Evolutionary conservation across 2,113 vertebrate species (phyloP), one percentile per base, ranked within the genome.

Genomic region (Turnix velox): DNA sequence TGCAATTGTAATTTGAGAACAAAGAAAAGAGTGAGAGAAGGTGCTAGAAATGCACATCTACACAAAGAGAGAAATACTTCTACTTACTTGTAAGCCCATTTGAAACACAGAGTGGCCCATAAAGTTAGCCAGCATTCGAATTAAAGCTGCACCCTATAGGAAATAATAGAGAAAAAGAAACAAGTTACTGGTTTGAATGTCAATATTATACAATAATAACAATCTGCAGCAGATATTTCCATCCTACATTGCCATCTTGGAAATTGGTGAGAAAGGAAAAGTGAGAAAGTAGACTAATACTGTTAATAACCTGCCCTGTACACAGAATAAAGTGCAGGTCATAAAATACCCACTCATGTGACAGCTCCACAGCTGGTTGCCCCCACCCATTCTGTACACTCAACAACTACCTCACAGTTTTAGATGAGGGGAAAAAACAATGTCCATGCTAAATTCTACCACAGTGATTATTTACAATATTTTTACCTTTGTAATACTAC

Each of bases 51-150:
- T 17, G 46, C 6, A 83, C 11, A 31, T 8, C 71, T 39, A 42
- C 59, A 87, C 55, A 33, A 92, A 91, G 61, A 86, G 39, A 93
- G 33, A 95, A 97, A 94, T 31, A 22, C 66, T 80, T 92, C 89
- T 90, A 99, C 99, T 98, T 98, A 99, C 99, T 95, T 99, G 99
- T 73, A 99, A 97, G 82, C 99, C 99, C 94, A 97, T 98, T 94
- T 99, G 99, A 98, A 99, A 99, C 71, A 99, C 97, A 24, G 98
- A 96, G 95, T 98, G 98, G 88, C 99, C 99, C 99, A 99, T 99
- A 97, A 99, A 98, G 96, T 98, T 99, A 69, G 99, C 99, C 97
- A 99, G 87, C 99, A 99, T 99, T 97, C 99, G 98, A 98, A 99
- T 99, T 96, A 99, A 97, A 67, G 99, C 99, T 43, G 99, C 99